Base-by-base conservation (phyloP, 2,888 invertebrate genomes). In the Meiosimyza platycephala region DNA sequence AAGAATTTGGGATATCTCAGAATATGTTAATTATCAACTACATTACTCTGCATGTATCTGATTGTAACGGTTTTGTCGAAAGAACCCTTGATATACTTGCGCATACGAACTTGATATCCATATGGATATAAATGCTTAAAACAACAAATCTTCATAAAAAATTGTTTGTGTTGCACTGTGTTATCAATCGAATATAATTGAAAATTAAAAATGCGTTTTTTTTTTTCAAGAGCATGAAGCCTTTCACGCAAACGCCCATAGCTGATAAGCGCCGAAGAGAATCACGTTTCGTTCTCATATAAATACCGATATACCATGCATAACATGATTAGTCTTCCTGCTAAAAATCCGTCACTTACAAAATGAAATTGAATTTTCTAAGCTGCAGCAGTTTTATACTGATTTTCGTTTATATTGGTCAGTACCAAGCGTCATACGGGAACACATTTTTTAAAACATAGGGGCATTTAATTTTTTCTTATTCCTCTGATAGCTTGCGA, bases 161-260 rank as follows among this genome's bases (percentile, higher is more conserved):
- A 3, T 28, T 28, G 2, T 28, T 9, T 9, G 1, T 40, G 40
- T 40, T 40, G 40, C 40, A 9, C 40, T 40, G 40, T 40, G 40
- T 40, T 9, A 40, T 6, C 9, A 40, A 40, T 28, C 9, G 40
- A 6, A 40, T 40, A 40, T 2, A 40, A 40, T 40, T 40, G 9
- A 40, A 48, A 69, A 57, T 47, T 12, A 69, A 15, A 48, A 51
- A 52, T 66, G 54, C 50, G 40, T 15, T 5, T 18, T 48, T 63
- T 62, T 71, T 75, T 74, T 72, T 72, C 3, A 28, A 75, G 71
- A 71, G 48, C 72, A 77, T 73, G 70, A 72, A 71, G 71, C 64
- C 48, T 18, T 40, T 11, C 16, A n/a, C 22, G 50, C 67, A 71
- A 69, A 72, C 65, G 68, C 69, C 55, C 74, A 59, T 71, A 77